phyloP scores from a whole-genome alignment of 2,113 vertebrate species.

The Camelus bactrianus region DNA sequence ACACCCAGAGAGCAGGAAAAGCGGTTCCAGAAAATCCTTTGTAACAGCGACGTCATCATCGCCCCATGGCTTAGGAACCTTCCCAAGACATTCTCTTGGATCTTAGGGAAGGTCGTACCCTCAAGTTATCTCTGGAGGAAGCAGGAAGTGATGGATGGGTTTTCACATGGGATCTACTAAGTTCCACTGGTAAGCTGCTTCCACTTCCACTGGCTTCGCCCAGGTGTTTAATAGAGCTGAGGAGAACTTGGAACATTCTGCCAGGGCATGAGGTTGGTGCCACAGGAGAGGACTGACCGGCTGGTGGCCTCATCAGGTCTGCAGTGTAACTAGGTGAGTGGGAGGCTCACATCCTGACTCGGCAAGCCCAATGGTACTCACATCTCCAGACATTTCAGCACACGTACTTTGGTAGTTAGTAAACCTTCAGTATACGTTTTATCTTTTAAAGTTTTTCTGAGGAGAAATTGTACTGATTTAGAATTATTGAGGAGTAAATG shows the following conservation, averaged over 20 bases:
- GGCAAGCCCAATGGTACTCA: neutral
- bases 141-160: neutral
- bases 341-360: neutral
- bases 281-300: neutral
- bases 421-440: neutral
- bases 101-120: neutral
- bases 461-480: neutral
- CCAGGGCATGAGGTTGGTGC: neutral
- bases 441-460: conserved; percentile 1
- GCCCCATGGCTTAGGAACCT: neutral
- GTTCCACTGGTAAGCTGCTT: neutral
- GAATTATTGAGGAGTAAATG: neutral
- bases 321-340: neutral
- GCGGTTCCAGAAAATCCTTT: neutral
- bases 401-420: neutral
- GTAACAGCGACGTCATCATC: neutral
- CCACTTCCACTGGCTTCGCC: neutral
- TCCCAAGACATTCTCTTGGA: neutral
- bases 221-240: neutral
- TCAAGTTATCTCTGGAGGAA: neutral
- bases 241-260: neutral
- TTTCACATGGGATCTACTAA: neutral
- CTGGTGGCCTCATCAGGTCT: neutral
- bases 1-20: neutral
- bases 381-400: neutral